Percentiles rank a stretch among this genome's conserved stretches.
Evolutionary conservation across 2,888 invertebrate species (phyloP).

Genomic region (Monochamus alternatus): DNA sequence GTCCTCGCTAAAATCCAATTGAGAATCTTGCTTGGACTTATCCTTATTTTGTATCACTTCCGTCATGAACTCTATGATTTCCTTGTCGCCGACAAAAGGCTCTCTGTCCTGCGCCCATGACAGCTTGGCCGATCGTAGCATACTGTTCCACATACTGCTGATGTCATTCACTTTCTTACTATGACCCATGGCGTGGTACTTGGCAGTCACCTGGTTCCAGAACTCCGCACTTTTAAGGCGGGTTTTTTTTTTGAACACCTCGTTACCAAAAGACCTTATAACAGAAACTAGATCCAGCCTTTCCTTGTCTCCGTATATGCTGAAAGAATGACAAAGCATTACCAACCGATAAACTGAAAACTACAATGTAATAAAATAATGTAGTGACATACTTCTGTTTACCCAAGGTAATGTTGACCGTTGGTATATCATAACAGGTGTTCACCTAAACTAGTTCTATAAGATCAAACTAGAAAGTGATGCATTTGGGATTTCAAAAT

Average conservation of each 20-base stretch:
- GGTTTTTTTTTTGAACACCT: background rate
- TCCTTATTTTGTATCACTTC: slow-evolving; percentile 13
- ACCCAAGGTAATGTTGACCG: too few species aligned
- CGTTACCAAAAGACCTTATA: slow-evolving; percentile 5
- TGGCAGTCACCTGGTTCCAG: background rate
- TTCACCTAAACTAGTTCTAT: too few species aligned
- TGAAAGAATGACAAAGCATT: background rate
- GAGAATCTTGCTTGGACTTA: background rate
- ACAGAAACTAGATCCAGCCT: background rate
- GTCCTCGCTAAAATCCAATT: background rate
- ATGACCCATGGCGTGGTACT: slow-evolving; percentile 6
- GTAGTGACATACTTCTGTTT: too few species aligned
- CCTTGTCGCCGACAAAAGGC: background rate
- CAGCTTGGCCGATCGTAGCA: slow-evolving; percentile 1
- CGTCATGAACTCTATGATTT: slow-evolving; percentile 28
- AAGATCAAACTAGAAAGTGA: too few species aligned
- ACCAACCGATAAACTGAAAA: too few species aligned
- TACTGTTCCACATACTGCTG: background rate
- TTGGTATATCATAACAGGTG: too few species aligned
- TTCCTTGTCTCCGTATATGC: background rate
- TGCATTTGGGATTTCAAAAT: too few species aligned
- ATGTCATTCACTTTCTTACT: too few species aligned
- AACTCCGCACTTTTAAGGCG: background rate
- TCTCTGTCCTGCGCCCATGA: slow-evolving; percentile 20
- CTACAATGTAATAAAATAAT: too few species aligned